Evolutionary conservation across 2,113 vertebrate species (phyloP).

Genomic region (Isichthys henryi): DNA sequence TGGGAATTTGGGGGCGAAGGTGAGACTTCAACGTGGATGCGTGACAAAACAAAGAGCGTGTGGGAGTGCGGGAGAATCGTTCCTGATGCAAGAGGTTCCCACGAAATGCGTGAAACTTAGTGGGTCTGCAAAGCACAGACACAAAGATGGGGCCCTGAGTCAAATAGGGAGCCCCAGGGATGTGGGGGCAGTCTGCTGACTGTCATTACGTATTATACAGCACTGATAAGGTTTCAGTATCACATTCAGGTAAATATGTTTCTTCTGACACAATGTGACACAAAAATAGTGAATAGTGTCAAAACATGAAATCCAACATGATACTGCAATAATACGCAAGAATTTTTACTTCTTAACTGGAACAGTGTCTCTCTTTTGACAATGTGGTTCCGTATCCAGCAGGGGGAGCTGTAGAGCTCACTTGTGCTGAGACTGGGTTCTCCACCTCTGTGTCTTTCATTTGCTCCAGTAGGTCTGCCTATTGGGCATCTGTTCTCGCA

Average conservation of each 20-base stretch:
- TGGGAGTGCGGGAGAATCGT: background rate
- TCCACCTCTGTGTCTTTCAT: background rate
- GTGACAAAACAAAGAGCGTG: background rate
- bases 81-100: background rate
- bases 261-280: background rate
- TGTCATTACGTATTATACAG: background rate
- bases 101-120: background rate
- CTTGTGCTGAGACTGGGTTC: background rate
- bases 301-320: background rate
- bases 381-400: background rate
- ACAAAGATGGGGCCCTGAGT: background rate
- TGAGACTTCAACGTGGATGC: background rate
- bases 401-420: background rate
- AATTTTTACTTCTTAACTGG: background rate
- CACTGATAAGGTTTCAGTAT: background rate
- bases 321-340: background rate
- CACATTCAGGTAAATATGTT: background rate
- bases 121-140: background rate
- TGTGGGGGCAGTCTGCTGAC: background rate
- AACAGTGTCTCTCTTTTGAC: background rate
- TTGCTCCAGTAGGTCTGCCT: background rate
- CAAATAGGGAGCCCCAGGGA: background rate
- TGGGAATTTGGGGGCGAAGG: background rate
- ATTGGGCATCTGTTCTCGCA: background rate
- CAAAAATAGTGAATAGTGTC: background rate